These are phyloP conservation scores for Elephas maximus DNA, from an alignment of 2,113 vertebrate genomes.

Conservation along the genomic window DNA sequence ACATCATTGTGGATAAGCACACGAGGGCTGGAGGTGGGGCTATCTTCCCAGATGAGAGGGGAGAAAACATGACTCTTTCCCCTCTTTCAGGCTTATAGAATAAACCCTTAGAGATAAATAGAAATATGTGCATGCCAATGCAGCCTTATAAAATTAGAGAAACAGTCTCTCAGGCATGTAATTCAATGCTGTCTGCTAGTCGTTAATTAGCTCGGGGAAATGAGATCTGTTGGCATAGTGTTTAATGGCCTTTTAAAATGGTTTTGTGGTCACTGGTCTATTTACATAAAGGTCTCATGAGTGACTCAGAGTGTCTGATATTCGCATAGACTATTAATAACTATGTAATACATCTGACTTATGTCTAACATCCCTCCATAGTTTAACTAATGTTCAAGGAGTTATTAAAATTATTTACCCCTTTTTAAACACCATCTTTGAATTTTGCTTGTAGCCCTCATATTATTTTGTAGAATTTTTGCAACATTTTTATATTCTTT, in stretches of 20 bases:
- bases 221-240: slow-evolving; percentile 23
- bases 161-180: not conserved
- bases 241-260: slow-evolving; percentile 59
- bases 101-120: not conserved
- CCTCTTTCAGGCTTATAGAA: not conserved
- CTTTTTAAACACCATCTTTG: not conserved
- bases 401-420: not conserved
- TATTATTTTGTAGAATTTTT: not conserved
- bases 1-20: not conserved
- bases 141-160: not conserved
- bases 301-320: slow-evolving; percentile 30
- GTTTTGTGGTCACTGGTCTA: slow-evolving; percentile 39
- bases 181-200: slow-evolving; percentile 6
- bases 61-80: not conserved
- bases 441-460: not conserved
- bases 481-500: not conserved
- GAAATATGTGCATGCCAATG: not conserved
- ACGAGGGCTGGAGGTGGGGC: rapidly evolving
- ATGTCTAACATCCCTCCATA: not conserved
- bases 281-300: slow-evolving; percentile 60
- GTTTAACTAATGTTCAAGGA: slow-evolving; percentile 27
- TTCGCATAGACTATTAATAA: slow-evolving; percentile 28
- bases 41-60: not conserved
- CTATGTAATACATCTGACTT: not conserved
- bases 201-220: slow-evolving; percentile 69